Base-by-base conservation (phyloP, 2,113 vertebrate species). In the Eretmochelys imbricata region DNA sequence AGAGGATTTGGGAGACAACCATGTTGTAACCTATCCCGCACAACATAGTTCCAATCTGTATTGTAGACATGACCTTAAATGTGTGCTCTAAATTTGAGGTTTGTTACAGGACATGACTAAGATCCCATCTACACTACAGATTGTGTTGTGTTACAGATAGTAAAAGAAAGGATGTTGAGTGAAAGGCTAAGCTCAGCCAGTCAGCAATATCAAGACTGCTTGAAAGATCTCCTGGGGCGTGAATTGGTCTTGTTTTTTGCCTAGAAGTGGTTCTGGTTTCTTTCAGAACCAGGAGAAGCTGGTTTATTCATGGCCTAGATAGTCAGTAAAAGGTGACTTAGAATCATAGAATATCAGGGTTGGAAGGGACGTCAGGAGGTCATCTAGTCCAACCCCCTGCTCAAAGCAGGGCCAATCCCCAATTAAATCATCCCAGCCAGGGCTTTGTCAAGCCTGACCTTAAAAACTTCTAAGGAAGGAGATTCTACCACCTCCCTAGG, bases 41-140 rank as follows among this genome's bases (percentile, higher is more conserved):
- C 49, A 84, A 25, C 0, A 0, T 0, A 0, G 57, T 72, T 87
- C 57, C 29, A 79, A 35, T 69, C 25, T 46, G n/a, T 72, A 95
- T 25, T 24, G 38, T 84, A 38, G 49, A 11, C 25, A 12, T 8
- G 25, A 78, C 38, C 12, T 75, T 69, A 80, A 88, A 72, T 55
- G 13, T 0, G 0, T 55, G 93, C 62, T 54, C 25, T 79, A 76
- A 89, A 69, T 0, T 1, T 0, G 0, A 76, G 49, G n/a, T 48
- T 25, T 84, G 72, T 79, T 80, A 13, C 31, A 22, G 46, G 38
- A 55, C 9, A 27, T 94, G 88, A 69, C 65, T 84, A 38, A 51
- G 89, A 80, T 54, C 42, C 48, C 87, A 9, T 91, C 88, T 85
- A 35, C 17, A 0, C 0, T 35, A 48, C 50, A 76, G 42, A 55